Conservation (phyloP, 2,888 invertebrate species). For the Xylocampa areola region DNA sequence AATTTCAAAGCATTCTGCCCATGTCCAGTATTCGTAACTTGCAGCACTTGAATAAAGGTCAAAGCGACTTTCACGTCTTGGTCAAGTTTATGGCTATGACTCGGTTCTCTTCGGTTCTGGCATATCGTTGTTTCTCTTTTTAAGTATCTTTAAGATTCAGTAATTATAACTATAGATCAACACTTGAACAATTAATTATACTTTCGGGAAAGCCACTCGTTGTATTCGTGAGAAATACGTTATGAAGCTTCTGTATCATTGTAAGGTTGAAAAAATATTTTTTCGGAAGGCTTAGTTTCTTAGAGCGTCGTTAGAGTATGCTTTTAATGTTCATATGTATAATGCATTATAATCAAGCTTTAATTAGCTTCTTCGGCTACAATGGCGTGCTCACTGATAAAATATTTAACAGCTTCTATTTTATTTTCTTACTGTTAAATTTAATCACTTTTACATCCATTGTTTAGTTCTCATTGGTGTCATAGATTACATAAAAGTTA, state of each 20-base stretch:
- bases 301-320: constrained; percentile 7
- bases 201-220: background rate
- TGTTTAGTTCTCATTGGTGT: no score
- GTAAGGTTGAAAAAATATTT: constrained; percentile 5
- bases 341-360: no score
- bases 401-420: constrained; percentile 3
- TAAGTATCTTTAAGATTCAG: background rate
- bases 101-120: constrained; percentile 2
- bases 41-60: constrained; percentile 12
- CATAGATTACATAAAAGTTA: no score
- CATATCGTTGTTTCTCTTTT: background rate
- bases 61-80: constrained; percentile 24
- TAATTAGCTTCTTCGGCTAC: constrained; percentile 4
- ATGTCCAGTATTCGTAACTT: constrained; percentile 8
- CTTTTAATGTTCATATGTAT: constrained; percentile 10
- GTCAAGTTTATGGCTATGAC: constrained; percentile 16
- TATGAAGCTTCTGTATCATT: constrained; percentile 2
- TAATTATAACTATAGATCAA: background rate
- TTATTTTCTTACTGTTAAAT: no score
- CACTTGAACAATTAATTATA: no score
- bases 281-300: background rate
- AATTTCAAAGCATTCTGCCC: constrained; percentile 15
- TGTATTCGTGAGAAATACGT: background rate
- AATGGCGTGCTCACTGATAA: background rate
- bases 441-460: no score